Evolutionary conservation across 2,888 invertebrate species (phyloP).

Genomic region (Hirtodrosophila confusa): DNA sequence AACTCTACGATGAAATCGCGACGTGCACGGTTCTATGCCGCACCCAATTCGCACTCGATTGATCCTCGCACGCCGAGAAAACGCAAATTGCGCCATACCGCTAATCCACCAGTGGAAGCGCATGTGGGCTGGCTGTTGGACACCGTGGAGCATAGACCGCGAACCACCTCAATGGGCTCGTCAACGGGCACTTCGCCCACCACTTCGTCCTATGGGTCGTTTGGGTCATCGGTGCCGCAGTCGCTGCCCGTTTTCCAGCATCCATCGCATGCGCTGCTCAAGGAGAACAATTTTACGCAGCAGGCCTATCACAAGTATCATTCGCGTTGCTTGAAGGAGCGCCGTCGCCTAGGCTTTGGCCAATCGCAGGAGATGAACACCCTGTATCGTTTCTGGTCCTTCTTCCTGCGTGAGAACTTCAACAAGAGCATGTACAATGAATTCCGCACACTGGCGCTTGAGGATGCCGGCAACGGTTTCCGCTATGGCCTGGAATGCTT

Average conservation of each 20-base stretch:
- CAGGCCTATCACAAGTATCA: constrained; percentile 98
- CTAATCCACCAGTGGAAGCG: constrained; percentile 96
- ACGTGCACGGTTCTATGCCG: constrained; percentile 96
- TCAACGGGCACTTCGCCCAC: constrained; percentile 91
- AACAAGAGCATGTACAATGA: constrained; percentile 99
- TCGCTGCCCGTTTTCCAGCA: constrained; percentile 96
- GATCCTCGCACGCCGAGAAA: constrained; percentile 91
- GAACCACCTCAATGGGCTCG: constrained; percentile 92
- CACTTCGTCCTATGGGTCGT: constrained; percentile 85
- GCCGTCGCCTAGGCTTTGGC: constrained; percentile 96
- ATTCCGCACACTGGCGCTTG: constrained; percentile 94
- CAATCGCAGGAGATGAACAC: constrained; percentile 99
- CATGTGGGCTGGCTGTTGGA: constrained; percentile 99
- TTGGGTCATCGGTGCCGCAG: constrained; percentile 91
- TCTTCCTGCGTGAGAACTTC: constrained; percentile 99
- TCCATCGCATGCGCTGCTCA: constrained; percentile 96
- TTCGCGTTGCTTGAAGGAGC: constrained; percentile 94
- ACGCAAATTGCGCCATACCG: constrained; percentile 95
- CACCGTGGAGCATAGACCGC: constrained; percentile 91
- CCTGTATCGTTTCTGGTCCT: constrained; percentile 99
- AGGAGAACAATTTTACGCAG: constrained; percentile 99
- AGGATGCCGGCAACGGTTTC: constrained; percentile 95
- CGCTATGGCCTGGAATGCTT: constrained; percentile 93
- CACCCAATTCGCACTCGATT: constrained; percentile 90
- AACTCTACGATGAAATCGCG: constrained; percentile 83